phyloP scores from a whole-genome alignment of 2,888 invertebrate genomes.

The Lochmaea capreae region DNA sequence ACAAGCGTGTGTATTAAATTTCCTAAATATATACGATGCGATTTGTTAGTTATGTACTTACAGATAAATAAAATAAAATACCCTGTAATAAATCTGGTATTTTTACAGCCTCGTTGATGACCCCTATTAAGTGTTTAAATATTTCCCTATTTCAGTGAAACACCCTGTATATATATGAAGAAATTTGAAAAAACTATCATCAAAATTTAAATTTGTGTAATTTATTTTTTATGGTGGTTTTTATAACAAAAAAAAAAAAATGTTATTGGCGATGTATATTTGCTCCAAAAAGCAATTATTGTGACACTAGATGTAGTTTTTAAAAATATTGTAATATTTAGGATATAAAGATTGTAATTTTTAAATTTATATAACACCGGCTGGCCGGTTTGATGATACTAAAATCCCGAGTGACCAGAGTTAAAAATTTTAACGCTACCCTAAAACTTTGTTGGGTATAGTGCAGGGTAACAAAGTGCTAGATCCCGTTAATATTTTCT shows the following conservation, averaged over 20 bases:
- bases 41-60: too few species aligned
- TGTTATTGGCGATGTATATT: not conserved
- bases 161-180: too few species aligned
- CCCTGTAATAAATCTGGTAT: too few species aligned
- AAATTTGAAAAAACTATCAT: too few species aligned
- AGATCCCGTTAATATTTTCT: slow-evolving; percentile 30
- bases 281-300: slow-evolving; percentile 55
- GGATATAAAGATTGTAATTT: slow-evolving; percentile 22
- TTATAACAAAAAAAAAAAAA: not conserved
- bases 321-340: slow-evolving; percentile 33
- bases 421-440: slow-evolving; percentile 24
- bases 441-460: slow-evolving; percentile 50
- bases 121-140: too few species aligned
- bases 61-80: too few species aligned
- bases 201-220: not conserved
- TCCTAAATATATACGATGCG: too few species aligned
- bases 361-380: slow-evolving; percentile 36
- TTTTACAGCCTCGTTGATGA: too few species aligned
- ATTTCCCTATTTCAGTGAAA: too few species aligned
- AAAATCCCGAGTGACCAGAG: slow-evolving; percentile 22
- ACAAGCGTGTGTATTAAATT: too few species aligned
- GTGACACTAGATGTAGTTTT: slow-evolving; percentile 58
- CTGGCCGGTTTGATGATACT: slow-evolving; percentile 40
- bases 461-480: slow-evolving; percentile 53
- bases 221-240: not conserved